Percentiles rank a stretch among this genome's conserved stretches.
Conservation (phyloP, 2,113 vertebrate genomes). For the Festucalex cinctus region DNA sequence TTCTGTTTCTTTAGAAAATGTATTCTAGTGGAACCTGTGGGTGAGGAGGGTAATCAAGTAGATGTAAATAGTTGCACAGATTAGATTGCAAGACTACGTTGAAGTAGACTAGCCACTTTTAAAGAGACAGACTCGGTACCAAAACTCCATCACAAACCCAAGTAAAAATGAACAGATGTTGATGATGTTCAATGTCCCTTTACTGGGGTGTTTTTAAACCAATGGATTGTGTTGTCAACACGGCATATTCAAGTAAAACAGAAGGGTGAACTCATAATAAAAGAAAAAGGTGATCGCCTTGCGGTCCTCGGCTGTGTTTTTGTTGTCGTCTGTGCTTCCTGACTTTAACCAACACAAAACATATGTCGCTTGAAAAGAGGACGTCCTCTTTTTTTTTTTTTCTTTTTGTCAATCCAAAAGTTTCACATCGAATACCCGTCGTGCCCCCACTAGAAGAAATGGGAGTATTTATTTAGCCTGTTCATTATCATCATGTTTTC, state of each 20-base stretch:
- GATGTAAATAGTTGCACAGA: too few relatives aligned
- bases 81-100: too few relatives aligned
- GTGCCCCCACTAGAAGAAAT: conserved; percentile 62
- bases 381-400: conserved; percentile 56
- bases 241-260: conserved; percentile 27
- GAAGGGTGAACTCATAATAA: conserved; percentile 37
- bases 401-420: conserved; percentile 37
- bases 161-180: background rate
- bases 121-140: too few relatives aligned
- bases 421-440: conserved; percentile 73
- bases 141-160: background rate
- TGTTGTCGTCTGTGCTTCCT: conserved; percentile 64
- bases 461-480: conserved; percentile 78
- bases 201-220: background rate
- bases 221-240: conserved; percentile 21
- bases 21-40: too few relatives aligned
- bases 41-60: too few relatives aligned
- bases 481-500: conserved; percentile 80
- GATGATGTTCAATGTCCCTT: background rate
- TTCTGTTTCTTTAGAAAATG: too few relatives aligned
- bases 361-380: conserved; percentile 75
- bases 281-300: conserved; percentile 56
- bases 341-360: conserved; percentile 75
- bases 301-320: conserved; percentile 53
- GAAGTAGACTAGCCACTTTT: too few relatives aligned